phyloP scores from a whole-genome alignment of 2,888 invertebrate species.

The Limenitis camilla region DNA sequence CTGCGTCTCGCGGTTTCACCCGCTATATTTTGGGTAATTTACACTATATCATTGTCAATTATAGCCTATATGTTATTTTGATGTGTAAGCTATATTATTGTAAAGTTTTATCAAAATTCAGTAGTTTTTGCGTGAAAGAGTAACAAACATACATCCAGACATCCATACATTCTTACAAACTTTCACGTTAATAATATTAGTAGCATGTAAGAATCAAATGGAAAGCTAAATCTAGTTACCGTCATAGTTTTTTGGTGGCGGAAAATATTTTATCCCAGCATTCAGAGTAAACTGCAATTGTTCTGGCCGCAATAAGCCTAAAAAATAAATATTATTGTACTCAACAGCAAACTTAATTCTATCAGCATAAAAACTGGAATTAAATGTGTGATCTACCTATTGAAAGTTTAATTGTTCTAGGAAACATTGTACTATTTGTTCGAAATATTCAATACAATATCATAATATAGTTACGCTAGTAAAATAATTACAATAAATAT shows the following conservation, averaged over 20 bases:
- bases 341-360: neutral
- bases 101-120: too few relatives aligned
- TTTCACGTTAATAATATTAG: too few relatives aligned
- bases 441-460: neutral
- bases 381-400: conserved; percentile 1
- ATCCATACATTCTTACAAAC: too few relatives aligned
- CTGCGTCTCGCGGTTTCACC: too few relatives aligned
- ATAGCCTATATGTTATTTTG: too few relatives aligned
- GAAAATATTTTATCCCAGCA: conserved; percentile 80
- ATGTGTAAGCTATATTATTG: too few relatives aligned
- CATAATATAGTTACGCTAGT: neutral
- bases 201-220: neutral
- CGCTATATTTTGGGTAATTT: too few relatives aligned
- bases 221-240: conserved; percentile 57
- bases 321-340: conserved; percentile 19
- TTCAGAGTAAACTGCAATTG: conserved; percentile 37
- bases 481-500: neutral
- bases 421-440: conserved; percentile 3
- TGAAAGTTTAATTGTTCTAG: conserved; percentile 8
- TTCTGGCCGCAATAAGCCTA: conserved; percentile 48
- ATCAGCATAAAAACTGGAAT: neutral
- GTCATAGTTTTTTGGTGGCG: conserved; percentile 79
- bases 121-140: too few relatives aligned
- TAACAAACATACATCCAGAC: too few relatives aligned
- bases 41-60: too few relatives aligned